phyloP scores from a whole-genome alignment of 53 echinoderm and acorn worm species.

The Stichopus horrens region DNA sequence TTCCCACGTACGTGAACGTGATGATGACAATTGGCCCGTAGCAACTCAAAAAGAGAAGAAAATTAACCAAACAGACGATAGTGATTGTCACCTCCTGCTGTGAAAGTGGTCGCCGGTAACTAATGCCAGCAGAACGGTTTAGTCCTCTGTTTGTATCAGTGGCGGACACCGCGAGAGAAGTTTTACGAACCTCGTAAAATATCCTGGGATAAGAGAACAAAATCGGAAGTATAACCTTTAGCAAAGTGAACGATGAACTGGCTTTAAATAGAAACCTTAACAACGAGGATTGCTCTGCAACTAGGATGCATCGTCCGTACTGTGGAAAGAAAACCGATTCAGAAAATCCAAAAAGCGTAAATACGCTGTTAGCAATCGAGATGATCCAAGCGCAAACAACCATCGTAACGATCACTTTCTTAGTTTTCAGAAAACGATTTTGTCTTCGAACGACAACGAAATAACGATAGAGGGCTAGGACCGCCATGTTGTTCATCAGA shows the following conservation, averaged over 20 bases:
- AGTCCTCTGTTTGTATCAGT: not conserved
- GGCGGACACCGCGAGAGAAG: not conserved
- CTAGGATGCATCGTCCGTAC: slow-evolving; percentile 8
- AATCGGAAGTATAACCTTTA: slow-evolving; percentile 15
- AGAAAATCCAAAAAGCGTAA: not conserved
- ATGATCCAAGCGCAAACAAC: not conserved
- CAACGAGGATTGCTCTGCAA: not conserved
- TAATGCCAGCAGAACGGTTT: not conserved
- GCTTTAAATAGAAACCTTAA: not conserved
- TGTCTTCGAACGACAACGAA: slow-evolving; percentile 20
- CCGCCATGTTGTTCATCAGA: slow-evolving; percentile 21
- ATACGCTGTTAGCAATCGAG: not conserved
- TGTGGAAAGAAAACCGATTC: not conserved
- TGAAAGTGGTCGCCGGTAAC: not conserved
- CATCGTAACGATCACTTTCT: slow-evolving; percentile 17
- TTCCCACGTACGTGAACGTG: not conserved
- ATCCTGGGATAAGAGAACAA: slow-evolving; percentile 13
- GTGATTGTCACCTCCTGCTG: slow-evolving; percentile 3
- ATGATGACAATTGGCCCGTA: slow-evolving; percentile 25
- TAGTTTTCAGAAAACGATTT: slow-evolving; percentile 6
- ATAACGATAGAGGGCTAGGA: slow-evolving; percentile 29
- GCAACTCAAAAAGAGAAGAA: slow-evolving; percentile 15
- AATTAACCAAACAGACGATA: not conserved
- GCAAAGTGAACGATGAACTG: not conserved
- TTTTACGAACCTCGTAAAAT: slow-evolving; percentile 31